Evolutionary conservation across 92 coral and sea anemone species (phyloP).

Genomic region (Porites evermanni): DNA sequence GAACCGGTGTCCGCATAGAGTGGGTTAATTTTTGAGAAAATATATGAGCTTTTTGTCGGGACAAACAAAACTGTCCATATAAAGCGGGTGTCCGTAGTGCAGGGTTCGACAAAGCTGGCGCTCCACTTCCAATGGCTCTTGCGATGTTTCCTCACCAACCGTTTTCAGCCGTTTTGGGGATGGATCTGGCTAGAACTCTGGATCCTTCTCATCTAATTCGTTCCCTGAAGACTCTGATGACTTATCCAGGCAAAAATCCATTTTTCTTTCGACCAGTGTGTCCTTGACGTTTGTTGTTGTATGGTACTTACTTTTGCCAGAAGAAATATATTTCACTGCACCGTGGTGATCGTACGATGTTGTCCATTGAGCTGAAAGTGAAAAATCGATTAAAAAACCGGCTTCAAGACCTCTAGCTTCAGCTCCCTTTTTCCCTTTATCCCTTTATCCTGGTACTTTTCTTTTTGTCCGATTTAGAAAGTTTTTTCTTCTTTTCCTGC

Average conservation of each 20-base stretch:
- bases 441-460: background rate
- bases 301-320: background rate
- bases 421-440: slow-evolving; percentile 40
- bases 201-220: background rate
- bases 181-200: background rate
- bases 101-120: too few species aligned
- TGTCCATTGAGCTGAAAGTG: slow-evolving; percentile 36
- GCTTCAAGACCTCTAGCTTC: slow-evolving; percentile 43
- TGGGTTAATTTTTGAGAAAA: too few species aligned
- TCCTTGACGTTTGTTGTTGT: background rate
- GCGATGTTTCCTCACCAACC: too few species aligned
- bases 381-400: slow-evolving; percentile 25
- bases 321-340: slow-evolving; percentile 48
- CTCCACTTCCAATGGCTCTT: too few species aligned
- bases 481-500: background rate
- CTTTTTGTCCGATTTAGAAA: slow-evolving; percentile 8
- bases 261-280: background rate
- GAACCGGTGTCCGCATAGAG: too few species aligned
- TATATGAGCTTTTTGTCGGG: too few species aligned
- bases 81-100: too few species aligned
- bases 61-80: too few species aligned
- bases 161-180: background rate
- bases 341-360: slow-evolving; percentile 60
- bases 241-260: slow-evolving; percentile 1
- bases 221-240: background rate